A percentile compares a stretch with the other conserved stretches of the same genome.
Conservation (phyloP, 2,113 vertebrate genomes). For the Pteronura brasiliensis region DNA sequence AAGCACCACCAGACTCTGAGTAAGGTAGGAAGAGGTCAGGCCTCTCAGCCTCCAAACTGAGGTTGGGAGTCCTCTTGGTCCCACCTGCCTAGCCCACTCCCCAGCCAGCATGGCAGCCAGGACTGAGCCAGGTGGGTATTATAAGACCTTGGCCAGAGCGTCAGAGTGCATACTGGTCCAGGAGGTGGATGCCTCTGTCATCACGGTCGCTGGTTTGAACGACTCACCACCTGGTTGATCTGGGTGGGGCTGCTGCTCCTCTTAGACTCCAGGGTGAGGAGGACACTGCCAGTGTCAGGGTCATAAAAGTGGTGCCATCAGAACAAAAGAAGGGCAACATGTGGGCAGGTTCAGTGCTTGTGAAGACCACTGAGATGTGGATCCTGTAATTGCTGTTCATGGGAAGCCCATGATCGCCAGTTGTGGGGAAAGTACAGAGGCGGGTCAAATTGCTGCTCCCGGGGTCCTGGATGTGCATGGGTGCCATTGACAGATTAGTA, state of each 20-base stretch:
- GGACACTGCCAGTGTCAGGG: slow-evolving; percentile 86
- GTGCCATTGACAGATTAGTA: slow-evolving; percentile 92
- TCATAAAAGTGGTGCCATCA: slow-evolving; percentile 87
- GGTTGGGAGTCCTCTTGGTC: slow-evolving; percentile 25
- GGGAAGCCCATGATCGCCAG: slow-evolving; percentile 84
- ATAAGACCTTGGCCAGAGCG: slow-evolving; percentile 93
- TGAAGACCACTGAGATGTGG: slow-evolving; percentile 91
- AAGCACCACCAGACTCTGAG: slow-evolving; percentile 65
- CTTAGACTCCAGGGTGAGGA: slow-evolving; percentile 85
- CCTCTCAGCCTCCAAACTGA: not conserved
- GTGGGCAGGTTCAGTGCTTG: slow-evolving; percentile 86
- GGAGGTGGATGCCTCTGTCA: slow-evolving; percentile 91
- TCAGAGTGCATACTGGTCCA: slow-evolving; percentile 92
- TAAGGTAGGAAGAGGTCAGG: not conserved
- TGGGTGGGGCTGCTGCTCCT: slow-evolving; percentile 84
- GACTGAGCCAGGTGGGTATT: slow-evolving; percentile 69
- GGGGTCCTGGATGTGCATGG: slow-evolving; percentile 91
- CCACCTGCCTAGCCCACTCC: not conserved
- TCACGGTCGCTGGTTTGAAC: slow-evolving; percentile 87
- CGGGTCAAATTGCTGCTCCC: slow-evolving; percentile 80
- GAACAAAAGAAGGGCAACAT: slow-evolving; percentile 87
- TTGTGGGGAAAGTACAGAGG: slow-evolving; percentile 86
- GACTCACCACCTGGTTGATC: slow-evolving; percentile 92
- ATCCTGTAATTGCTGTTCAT: slow-evolving; percentile 86
- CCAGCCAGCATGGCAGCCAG: not conserved